These are phyloP conservation scores for Astreopora myriophthalma DNA, from an alignment of 64 coral and sea anemone genomes.

Conservation along the genomic window DNA sequence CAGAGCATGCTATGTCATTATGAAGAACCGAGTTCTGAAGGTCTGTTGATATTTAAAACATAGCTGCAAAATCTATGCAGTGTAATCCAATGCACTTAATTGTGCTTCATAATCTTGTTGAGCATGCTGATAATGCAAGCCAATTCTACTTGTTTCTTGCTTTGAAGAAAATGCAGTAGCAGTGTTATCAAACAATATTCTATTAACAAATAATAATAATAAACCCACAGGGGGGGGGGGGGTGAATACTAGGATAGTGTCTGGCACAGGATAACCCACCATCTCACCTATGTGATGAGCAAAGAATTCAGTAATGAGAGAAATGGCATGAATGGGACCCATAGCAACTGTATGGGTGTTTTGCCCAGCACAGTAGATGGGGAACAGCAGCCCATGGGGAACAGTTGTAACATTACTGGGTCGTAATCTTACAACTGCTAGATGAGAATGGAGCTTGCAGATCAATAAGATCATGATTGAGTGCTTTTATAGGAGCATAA, in stretches of 20 bases:
- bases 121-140: no score
- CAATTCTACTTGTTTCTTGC: no score
- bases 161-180: no score
- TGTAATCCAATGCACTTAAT: no score
- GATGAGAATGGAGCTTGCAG: background rate
- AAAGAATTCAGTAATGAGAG: background rate
- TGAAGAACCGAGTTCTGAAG: conserved; percentile 70
- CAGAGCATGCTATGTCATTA: conserved; percentile 84
- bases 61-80: background rate
- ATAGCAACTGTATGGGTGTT: background rate
- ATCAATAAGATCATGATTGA: background rate
- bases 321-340: background rate
- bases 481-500: background rate
- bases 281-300: background rate
- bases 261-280: background rate
- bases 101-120: no score
- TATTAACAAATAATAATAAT: no score
- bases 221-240: no score
- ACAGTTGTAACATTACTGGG: background rate
- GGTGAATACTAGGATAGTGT: no score
- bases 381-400: background rate
- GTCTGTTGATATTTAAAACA: conserved; percentile 7
- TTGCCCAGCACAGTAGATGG: background rate
- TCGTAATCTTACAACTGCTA: background rate
- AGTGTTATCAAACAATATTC: no score